Evolutionary conservation across 2,113 vertebrate species (phyloP).

Genomic region (Syngnathoides biaculeatus): DNA sequence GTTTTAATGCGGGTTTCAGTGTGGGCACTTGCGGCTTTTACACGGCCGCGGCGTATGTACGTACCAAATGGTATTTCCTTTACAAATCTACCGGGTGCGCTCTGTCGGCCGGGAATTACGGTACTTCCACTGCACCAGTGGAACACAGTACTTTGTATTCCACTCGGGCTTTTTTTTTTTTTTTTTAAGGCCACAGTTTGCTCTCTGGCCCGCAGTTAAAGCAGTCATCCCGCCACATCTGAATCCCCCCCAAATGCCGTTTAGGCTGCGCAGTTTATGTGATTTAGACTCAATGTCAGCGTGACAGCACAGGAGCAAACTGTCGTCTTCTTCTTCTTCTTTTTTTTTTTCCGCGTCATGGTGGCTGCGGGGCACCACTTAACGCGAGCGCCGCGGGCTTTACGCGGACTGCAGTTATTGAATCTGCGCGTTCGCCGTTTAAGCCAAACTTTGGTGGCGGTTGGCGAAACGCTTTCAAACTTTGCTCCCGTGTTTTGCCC

Average conservation of each 20-base stretch:
- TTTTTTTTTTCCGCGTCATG: constrained; percentile 36
- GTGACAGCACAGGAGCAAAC: constrained; percentile 25
- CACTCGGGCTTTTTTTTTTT: constrained; percentile 1
- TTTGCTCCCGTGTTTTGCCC: no score
- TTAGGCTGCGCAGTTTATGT: constrained; percentile 34
- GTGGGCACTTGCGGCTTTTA: no score
- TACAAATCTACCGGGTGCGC: no score
- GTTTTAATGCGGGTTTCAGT: no score
- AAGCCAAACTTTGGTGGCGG: no score
- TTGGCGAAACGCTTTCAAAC: no score
- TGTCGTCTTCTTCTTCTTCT: no score
- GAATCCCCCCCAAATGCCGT: constrained; percentile 15
- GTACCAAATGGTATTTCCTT: no score
- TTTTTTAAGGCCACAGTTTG: constrained; percentile 20
- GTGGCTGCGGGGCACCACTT: constrained; percentile 11
- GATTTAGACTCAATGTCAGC: constrained; percentile 27
- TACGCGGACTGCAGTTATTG: not conserved
- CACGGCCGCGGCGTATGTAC: no score
- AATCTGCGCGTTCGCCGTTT: not conserved
- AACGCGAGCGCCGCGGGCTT: not conserved
- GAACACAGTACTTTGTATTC: constrained; percentile 16
- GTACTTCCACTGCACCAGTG: not conserved
- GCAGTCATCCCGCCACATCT: constrained; percentile 11
- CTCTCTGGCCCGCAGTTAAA: constrained; percentile 21
- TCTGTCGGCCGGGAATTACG: no score